phyloP scores from a whole-genome alignment of 2,888 invertebrate species.

The Meghimatium bilineatum region DNA sequence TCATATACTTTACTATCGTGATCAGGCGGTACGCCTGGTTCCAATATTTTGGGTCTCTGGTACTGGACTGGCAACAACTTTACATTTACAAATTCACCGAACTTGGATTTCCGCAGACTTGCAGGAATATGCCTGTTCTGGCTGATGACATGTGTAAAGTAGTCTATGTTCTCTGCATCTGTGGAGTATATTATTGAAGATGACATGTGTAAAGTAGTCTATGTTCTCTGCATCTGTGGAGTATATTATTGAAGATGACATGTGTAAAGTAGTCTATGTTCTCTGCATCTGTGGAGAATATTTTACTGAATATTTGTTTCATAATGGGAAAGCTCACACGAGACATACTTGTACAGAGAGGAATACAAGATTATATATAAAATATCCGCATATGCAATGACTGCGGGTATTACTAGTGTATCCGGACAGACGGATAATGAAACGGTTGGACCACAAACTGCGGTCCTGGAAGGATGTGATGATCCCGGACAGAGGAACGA shows the following conservation, averaged over 20 bases:
- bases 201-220: slow-evolving; percentile 3
- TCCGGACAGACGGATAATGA: too few species aligned
- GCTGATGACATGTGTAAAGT: slow-evolving; percentile 5
- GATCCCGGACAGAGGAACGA: too few species aligned
- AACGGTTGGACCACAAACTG: too few species aligned
- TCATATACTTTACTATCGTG: slow-evolving; percentile 9
- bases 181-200: background rate
- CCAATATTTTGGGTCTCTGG: background rate
- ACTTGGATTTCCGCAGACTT: slow-evolving; percentile 7
- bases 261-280: background rate
- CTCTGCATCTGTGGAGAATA: background rate
- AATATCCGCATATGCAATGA: too few species aligned
- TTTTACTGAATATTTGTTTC: too few species aligned
- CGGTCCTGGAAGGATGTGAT: too few species aligned
- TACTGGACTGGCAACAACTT: slow-evolving; percentile 14
- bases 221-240: slow-evolving; percentile 1
- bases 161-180: background rate
- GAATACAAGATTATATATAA: too few species aligned
- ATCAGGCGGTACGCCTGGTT: background rate
- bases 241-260: background rate
- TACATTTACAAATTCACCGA: slow-evolving; percentile 25
- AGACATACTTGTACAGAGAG: too few species aligned
- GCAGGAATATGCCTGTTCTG: slow-evolving; percentile 35
- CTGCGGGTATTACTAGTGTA: too few species aligned
- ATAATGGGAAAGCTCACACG: too few species aligned